Conservation (phyloP, 2,888 invertebrate species). For the Ceramica pisi region DNA sequence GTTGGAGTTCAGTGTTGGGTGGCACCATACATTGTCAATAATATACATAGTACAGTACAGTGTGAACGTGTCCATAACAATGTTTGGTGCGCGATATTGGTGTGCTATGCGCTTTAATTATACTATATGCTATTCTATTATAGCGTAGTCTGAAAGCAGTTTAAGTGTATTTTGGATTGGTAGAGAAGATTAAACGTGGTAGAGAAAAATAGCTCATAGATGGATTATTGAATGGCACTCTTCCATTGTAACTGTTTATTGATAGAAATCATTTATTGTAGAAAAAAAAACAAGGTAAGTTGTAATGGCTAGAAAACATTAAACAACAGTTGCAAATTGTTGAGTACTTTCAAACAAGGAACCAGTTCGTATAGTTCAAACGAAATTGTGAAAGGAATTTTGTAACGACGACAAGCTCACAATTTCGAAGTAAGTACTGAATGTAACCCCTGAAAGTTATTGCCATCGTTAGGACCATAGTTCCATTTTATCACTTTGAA, state of each 20-base stretch:
- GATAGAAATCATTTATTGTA: too few relatives aligned
- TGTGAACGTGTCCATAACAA: too few relatives aligned
- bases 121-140: too few relatives aligned
- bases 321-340: slow-evolving; percentile 13
- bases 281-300: neutral
- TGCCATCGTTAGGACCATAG: slow-evolving; percentile 62
- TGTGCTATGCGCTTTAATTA: too few relatives aligned
- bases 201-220: neutral
- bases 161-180: neutral
- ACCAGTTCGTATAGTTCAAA: slow-evolving; percentile 19
- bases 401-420: slow-evolving; percentile 55
- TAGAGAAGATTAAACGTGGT: neutral
- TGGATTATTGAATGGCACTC: neutral
- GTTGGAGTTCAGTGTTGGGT: neutral
- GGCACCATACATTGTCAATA: too few relatives aligned
- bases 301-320: slow-evolving; percentile 3
- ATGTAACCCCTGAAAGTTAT: slow-evolving; percentile 58
- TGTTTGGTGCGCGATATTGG: too few relatives aligned
- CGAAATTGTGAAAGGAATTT: slow-evolving; percentile 55
- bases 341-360: slow-evolving; percentile 26
- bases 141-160: too few relatives aligned
- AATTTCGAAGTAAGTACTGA: slow-evolving; percentile 57
- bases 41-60: too few relatives aligned
- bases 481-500: slow-evolving; percentile 64
- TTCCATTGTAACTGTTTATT: neutral